These are phyloP conservation scores for Lochmaea capreae DNA, from an alignment of 2,888 invertebrate species.

Conservation along the genomic window DNA sequence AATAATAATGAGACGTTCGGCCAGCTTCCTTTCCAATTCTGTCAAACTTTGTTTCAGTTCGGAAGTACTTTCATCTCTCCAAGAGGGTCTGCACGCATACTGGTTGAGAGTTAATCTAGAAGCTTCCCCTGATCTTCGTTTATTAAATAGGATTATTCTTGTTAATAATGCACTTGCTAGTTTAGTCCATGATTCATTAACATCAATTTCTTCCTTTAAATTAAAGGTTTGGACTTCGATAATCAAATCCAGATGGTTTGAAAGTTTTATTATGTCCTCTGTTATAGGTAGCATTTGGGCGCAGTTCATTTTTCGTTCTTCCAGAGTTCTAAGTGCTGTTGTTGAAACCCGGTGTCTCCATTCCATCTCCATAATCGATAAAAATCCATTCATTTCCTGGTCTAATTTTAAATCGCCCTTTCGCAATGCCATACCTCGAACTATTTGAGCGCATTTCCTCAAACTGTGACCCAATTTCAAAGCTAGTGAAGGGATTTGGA, in stretches of 20 bases:
- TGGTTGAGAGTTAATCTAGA: constrained; percentile 40
- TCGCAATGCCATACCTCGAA: constrained; percentile 31
- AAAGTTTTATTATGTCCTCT: constrained; percentile 43
- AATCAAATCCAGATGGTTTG: constrained; percentile 35
- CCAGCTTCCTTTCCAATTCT: constrained; percentile 39
- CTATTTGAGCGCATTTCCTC: constrained; percentile 36
- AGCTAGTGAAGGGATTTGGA: constrained; percentile 33
- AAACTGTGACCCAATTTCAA: constrained; percentile 40
- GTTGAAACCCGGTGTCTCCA: constrained; percentile 43
- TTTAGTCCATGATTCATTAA: neutral
- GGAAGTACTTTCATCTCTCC: constrained; percentile 37
- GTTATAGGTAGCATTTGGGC: constrained; percentile 45
- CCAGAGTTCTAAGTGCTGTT: constrained; percentile 40
- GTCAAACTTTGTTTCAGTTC: constrained; percentile 42
- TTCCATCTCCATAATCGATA: constrained; percentile 39
- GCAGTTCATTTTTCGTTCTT: constrained; percentile 38
- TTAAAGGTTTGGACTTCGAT: constrained; percentile 24
- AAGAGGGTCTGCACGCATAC: constrained; percentile 38
- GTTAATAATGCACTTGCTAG: constrained; percentile 32
- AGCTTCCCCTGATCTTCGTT: constrained; percentile 40
- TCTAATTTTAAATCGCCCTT: constrained; percentile 27
- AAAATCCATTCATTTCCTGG: constrained; percentile 24
- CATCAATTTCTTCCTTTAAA: neutral
- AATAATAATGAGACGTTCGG: constrained; percentile 36
- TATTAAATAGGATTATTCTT: constrained; percentile 47